Conservation (phyloP, 2,888 invertebrate genomes). For the Idaea straminata region DNA sequence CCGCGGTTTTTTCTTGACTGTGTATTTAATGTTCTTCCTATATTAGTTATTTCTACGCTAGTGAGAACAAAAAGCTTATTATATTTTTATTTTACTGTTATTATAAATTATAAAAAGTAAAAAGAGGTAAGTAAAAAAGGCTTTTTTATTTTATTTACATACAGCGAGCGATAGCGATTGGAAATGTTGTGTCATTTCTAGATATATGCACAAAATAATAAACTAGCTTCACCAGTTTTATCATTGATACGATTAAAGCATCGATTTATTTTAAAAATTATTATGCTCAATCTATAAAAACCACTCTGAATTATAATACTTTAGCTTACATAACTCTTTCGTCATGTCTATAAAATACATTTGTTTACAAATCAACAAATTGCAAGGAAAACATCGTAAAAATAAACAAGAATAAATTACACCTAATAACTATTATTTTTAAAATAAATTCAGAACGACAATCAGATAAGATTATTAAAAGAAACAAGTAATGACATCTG, state of each 20-base stretch:
- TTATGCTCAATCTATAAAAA: too few relatives aligned
- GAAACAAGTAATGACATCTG: not conserved
- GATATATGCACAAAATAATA: too few relatives aligned
- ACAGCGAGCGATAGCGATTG: too few relatives aligned
- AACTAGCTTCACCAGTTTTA: not conserved
- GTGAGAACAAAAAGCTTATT: too few relatives aligned
- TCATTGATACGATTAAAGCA: not conserved
- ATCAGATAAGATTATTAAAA: not conserved
- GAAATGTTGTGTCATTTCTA: too few relatives aligned
- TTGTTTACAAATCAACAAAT: conserved; percentile 1
- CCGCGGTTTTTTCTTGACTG: not conserved
- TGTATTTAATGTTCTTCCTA: not conserved
- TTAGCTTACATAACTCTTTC: not conserved
- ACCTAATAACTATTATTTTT: too few relatives aligned
- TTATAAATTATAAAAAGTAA: too few relatives aligned
- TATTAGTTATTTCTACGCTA: too few relatives aligned
- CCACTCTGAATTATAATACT: not conserved
- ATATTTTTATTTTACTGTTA: too few relatives aligned
- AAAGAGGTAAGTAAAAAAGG: too few relatives aligned
- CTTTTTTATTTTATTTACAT: too few relatives aligned
- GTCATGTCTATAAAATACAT: not conserved
- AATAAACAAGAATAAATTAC: not conserved
- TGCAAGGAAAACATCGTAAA: not conserved
- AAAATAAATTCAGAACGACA: not conserved
- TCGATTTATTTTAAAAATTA: not conserved